Evolutionary conservation across 1,140 invertebrate species (phyloP), one percentile per base, ranked within the genome.

Genomic region (Lithobius niger): DNA sequence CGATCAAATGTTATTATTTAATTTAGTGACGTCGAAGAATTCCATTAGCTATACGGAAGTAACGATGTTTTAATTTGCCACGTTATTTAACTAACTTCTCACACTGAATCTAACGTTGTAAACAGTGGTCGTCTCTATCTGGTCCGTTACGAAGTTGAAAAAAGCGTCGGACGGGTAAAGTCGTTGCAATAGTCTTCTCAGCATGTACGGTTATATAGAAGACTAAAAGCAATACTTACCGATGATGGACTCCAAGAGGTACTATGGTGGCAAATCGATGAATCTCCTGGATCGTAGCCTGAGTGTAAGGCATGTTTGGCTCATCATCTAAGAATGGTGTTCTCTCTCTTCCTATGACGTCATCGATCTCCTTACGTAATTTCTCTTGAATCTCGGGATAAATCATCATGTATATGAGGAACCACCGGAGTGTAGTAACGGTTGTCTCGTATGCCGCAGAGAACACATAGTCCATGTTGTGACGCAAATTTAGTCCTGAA

Each of bases 311-410:
- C 31, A 40, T 53, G 6, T 43, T 36, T 4, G 3, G 1, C n/a
- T 27, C 31, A 6, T 61, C 27, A n/a, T 3, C n/a, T 3, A 51
- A 15, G 6, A 26, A 15, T 25, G 47, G 21, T 10, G 57, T 59
- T 28, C 61, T 49, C 0, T 54, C 40, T 66, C 54, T 45, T 59
- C 62, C 58, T 42, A 69, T 65, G 28, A 65, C 52, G 15, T 61
- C 45, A 28, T 65, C 57, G 19, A 74, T 59, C 60, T 75, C 74
- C 6, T 64, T 52, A 51, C 60, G 61, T 2, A 76, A 42, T 54
- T 65, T 69, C 15, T 70, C 62, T 60, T 76, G 74, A 19, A 76
- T 61, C 4, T 74, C 59, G 16, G 60, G 66, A 63, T 76, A 66
- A 3, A 63, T 43, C 2, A 68, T 65, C 18, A 71, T 54, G 19